Conservation (phyloP, 2,797 vertebrate genomes). For the Erpetoichthys calabaricus region DNA sequence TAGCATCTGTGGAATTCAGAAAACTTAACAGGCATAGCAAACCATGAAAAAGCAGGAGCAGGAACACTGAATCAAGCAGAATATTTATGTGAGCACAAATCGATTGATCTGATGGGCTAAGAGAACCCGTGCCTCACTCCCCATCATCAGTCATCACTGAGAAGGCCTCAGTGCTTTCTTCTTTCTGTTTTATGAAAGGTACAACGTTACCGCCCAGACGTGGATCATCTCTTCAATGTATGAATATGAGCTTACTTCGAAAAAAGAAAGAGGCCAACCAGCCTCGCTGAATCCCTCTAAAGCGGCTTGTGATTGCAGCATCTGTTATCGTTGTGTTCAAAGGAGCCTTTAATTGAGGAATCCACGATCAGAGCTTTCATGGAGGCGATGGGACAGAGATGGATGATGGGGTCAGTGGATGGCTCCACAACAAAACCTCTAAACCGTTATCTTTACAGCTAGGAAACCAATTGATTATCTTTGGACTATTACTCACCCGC, state of each 20-base stretch:
- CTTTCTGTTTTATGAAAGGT: slow-evolving; percentile 19
- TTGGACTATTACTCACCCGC: slow-evolving; percentile 68
- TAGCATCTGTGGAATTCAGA: too few relatives aligned
- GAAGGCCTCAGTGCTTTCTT: slow-evolving; percentile 37
- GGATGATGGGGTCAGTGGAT: slow-evolving; percentile 70
- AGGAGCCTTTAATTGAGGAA: slow-evolving; percentile 51
- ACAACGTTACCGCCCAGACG: slow-evolving; percentile 36
- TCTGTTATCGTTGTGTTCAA: slow-evolving; percentile 65
- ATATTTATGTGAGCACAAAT: background rate
- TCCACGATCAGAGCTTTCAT: slow-evolving; percentile 46
- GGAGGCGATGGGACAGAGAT: slow-evolving; percentile 69
- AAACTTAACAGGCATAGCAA: too few relatives aligned
- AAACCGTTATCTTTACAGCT: slow-evolving; percentile 65
- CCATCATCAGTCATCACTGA: slow-evolving; percentile 50
- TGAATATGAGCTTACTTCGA: slow-evolving; percentile 12
- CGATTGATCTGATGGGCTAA: background rate
- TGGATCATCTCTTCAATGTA: slow-evolving; percentile 21
- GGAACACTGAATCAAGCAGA: too few relatives aligned
- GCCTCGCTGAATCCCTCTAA: slow-evolving; percentile 19
- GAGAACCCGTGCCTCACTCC: slow-evolving; percentile 36
- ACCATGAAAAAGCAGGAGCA: too few relatives aligned
- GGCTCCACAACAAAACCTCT: slow-evolving; percentile 52
- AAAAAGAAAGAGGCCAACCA: background rate
- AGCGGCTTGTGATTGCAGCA: slow-evolving; percentile 56
- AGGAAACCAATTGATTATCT: slow-evolving; percentile 79